Conservation (phyloP, 2,113 vertebrate species). For the Arenaria interpres region DNA sequence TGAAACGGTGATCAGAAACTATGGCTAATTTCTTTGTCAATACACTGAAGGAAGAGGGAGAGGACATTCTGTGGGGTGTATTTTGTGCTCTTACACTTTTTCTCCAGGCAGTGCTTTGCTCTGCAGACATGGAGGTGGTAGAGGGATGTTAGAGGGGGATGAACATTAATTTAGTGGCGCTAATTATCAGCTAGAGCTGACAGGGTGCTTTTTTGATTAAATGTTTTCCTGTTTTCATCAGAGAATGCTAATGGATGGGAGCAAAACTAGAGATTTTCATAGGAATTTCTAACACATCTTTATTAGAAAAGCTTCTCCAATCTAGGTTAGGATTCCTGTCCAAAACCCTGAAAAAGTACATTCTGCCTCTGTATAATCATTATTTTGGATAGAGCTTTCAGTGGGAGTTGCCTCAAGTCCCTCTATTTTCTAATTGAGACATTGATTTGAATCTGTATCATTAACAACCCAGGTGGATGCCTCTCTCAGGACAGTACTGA, state of each 20-base stretch:
- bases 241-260: background rate
- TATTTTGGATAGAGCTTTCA: background rate
- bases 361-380: background rate
- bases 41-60: background rate
- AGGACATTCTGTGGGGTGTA: background rate
- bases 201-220: background rate
- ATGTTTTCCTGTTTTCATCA: background rate
- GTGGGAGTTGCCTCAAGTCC: background rate
- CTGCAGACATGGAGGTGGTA: background rate
- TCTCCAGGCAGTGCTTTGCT: background rate
- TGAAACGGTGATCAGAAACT: background rate
- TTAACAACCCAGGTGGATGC: background rate
- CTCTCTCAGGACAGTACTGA: background rate
- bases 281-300: background rate
- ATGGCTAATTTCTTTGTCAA: accelerated
- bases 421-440: background rate
- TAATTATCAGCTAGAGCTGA: background rate
- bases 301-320: background rate
- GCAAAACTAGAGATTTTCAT: background rate
- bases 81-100: background rate
- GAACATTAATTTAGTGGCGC: background rate
- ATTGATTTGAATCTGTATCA: background rate
- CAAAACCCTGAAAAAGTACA: background rate
- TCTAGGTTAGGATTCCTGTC: background rate
- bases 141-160: background rate